Evolutionary conservation across 2,113 vertebrate genomes (phyloP).

Genomic region (Amazona guildingii): DNA sequence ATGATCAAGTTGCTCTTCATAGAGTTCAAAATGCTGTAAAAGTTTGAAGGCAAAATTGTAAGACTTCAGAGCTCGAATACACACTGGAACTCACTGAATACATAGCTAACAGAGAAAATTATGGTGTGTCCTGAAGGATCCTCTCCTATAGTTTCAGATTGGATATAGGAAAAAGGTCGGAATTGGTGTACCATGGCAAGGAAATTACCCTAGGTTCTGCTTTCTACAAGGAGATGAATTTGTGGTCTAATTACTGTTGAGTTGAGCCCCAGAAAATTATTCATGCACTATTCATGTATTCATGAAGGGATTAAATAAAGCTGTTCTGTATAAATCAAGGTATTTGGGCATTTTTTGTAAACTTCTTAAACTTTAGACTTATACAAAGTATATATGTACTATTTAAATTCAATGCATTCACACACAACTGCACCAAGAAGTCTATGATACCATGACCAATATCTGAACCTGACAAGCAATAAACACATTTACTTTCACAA

Average conservation of each 20-base stretch:
- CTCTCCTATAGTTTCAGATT: background rate
- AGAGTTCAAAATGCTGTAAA: background rate
- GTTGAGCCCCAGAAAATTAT: background rate
- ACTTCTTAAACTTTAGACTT: background rate
- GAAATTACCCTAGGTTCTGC: background rate
- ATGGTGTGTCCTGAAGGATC: background rate
- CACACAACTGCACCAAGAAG: background rate
- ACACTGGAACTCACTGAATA: background rate
- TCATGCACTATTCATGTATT: background rate
- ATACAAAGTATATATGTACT: background rate
- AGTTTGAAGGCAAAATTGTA: background rate
- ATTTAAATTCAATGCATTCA: background rate
- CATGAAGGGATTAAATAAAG: background rate
- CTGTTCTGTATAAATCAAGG: background rate
- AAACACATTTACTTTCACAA: background rate
- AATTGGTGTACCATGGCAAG: background rate
- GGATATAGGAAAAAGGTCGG: background rate
- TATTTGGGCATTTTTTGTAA: background rate
- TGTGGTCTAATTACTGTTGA: background rate
- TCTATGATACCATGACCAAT: background rate
- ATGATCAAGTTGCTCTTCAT: background rate
- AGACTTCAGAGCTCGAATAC: background rate
- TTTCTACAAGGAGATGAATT: background rate
- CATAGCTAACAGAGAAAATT: background rate
- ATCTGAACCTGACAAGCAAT: background rate